Evolutionary conservation across 2,113 vertebrate genomes (phyloP), one percentile per base, ranked within the genome.

Genomic region (Ramphastos sulfuratus): DNA sequence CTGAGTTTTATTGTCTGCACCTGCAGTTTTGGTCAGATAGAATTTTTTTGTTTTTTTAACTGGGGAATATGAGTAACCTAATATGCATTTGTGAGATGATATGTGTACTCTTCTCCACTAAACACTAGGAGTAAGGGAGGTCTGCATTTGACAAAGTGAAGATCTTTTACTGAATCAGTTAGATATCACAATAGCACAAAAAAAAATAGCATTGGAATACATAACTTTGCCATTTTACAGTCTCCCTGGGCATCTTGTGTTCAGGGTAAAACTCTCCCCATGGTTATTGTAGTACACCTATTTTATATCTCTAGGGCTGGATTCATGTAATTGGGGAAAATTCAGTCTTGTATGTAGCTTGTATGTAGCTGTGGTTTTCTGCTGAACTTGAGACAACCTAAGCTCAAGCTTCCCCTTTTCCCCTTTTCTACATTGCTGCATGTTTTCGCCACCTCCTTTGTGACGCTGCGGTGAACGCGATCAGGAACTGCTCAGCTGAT

Each of bases 401-500:
- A 52, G 42, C 33, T 61, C 48, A 33, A 92, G 28, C 58, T 75
- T 48, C 35, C n/a, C 39, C 37, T 60, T 86, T 88, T 77, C 15
- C 35, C 44, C 24, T 33, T 72, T 90, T 69, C 0, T 11, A 48
- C 37, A 16, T 20, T 42, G 65, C 66, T 71, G 37, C 33, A 2
- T 87, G 74, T 64, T 94, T 93, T 90, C 66, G 64, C 54, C 87
- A 75, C 70, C 84, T 91, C 74, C 91, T 91, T 93, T 89, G 77
- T 90, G 93, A 92, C n/a, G 48, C 33, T 60, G 61, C 28, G 72
- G 82, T 82, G 71, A 87, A n/a, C 25, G 2, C 71, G 59, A 94
- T 93, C 91, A 92, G 56, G 74, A 93, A 90, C 69, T 33, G 76
- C 72, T 90, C 89, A 93, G 93, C 91, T 92, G 93, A 90, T 87